Conservation (phyloP, 2,797 vertebrate species). For the Pangasius djambal region DNA sequence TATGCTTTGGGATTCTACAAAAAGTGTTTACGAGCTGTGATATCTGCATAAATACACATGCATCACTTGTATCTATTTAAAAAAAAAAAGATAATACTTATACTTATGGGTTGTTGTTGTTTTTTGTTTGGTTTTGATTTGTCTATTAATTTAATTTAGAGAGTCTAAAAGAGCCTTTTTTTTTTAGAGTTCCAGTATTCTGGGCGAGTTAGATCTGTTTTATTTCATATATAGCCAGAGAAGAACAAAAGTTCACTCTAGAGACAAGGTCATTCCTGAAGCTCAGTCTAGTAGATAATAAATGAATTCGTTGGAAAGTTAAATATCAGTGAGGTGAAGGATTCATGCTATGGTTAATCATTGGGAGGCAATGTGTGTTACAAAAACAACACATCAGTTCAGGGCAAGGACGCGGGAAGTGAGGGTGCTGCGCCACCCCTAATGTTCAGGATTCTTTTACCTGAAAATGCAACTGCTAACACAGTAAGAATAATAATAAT, state of each 20-base stretch:
- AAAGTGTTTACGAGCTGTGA: too few species aligned
- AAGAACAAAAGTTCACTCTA: not conserved
- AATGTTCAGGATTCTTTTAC: not conserved
- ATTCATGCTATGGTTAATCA: conserved; percentile 43
- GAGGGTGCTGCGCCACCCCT: not conserved
- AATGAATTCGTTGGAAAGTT: conserved; percentile 36
- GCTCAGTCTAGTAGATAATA: conserved; percentile 43
- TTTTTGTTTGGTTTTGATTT: too few species aligned
- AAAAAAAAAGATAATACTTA: too few species aligned
- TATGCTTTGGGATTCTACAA: too few species aligned
- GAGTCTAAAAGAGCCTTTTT: not conserved
- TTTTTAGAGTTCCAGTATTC: not conserved
- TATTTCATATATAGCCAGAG: not conserved
- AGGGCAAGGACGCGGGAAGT: not conserved
- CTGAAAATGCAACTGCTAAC: not conserved
- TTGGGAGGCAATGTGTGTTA: conserved; percentile 22
- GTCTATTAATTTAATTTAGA: too few species aligned
- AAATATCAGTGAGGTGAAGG: conserved; percentile 29
- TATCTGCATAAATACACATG: too few species aligned
- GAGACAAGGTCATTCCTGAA: conserved; percentile 35
- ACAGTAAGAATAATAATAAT: not conserved
- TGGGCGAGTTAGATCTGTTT: not conserved
- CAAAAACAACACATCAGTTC: not conserved
- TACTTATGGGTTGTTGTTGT: too few species aligned
- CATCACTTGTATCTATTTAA: too few species aligned